Conservation (phyloP, 2,797 vertebrate species). For the Columba guinea region DNA sequence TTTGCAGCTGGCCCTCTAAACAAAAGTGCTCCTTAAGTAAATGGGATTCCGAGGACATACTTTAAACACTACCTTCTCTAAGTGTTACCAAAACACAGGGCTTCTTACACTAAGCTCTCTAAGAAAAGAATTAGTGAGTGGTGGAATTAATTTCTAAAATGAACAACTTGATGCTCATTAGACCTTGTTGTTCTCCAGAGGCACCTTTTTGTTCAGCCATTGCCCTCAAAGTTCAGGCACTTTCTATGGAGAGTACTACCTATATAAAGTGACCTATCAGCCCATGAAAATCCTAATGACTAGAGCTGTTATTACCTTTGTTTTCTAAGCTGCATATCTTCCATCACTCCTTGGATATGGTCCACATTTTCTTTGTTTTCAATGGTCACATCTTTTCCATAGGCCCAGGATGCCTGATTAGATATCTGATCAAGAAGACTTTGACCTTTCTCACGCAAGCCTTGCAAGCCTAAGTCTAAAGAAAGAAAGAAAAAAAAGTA, state of each 20-base stretch:
- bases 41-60: not conserved
- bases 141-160: not conserved
- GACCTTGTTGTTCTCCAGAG: not conserved
- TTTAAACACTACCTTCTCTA: not conserved
- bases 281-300: not conserved
- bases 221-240: not conserved
- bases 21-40: not conserved
- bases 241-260: not conserved
- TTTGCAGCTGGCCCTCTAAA: not conserved
- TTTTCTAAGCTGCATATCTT: constrained; percentile 98
- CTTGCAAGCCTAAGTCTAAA: constrained; percentile 89
- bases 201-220: not conserved
- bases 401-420: constrained; percentile 89
- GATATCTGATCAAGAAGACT: constrained; percentile 93
- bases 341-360: constrained; percentile 95
- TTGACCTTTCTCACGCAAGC: constrained; percentile 93
- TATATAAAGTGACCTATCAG: not conserved
- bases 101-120: not conserved
- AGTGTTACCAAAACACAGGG: not conserved
- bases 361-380: constrained; percentile 95
- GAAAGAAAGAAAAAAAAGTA: not conserved
- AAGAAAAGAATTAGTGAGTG: not conserved
- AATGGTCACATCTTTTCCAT: constrained; percentile 87
- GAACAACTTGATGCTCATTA: not conserved
- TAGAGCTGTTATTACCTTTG: constrained; percentile 79